A percentile compares a stretch with the other conserved stretches of the same genome.
Evolutionary conservation across 2,797 vertebrate genomes (phyloP).

Genomic region (Coccyzus lansbergi): DNA sequence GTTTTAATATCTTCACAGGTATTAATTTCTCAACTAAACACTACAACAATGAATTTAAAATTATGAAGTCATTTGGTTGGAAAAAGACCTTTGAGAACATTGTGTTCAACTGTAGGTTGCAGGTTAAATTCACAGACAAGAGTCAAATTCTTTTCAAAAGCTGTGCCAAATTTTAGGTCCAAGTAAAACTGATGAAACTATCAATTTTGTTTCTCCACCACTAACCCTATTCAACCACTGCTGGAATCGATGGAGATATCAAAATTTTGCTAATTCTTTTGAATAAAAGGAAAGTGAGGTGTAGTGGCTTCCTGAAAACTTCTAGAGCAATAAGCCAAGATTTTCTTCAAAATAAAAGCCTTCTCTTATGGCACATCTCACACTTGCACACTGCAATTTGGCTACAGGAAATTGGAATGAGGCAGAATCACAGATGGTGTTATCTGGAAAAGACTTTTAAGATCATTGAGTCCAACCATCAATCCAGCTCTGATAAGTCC

Average conservation of each 20-base stretch:
- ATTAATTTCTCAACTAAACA: background rate
- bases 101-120: too few relatives aligned
- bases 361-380: background rate
- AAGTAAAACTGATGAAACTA: background rate
- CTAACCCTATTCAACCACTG: background rate
- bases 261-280: background rate
- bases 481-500: too few relatives aligned
- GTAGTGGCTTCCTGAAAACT: background rate
- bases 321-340: background rate
- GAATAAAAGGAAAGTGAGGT: background rate
- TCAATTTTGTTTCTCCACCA: background rate
- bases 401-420: background rate
- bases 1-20: background rate
- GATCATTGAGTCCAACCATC: too few relatives aligned
- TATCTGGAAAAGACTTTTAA: too few relatives aligned
- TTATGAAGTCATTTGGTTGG: too few relatives aligned
- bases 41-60: too few relatives aligned
- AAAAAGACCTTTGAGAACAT: too few relatives aligned
- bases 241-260: background rate
- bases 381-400: background rate
- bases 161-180: background rate
- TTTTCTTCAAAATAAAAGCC: background rate
- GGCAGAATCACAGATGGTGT: background rate
- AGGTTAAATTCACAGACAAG: background rate
- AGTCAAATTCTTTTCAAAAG: background rate